These are phyloP conservation scores for Pituophis catenifer DNA, from an alignment of 2,113 vertebrate species.

Conservation along the genomic window DNA sequence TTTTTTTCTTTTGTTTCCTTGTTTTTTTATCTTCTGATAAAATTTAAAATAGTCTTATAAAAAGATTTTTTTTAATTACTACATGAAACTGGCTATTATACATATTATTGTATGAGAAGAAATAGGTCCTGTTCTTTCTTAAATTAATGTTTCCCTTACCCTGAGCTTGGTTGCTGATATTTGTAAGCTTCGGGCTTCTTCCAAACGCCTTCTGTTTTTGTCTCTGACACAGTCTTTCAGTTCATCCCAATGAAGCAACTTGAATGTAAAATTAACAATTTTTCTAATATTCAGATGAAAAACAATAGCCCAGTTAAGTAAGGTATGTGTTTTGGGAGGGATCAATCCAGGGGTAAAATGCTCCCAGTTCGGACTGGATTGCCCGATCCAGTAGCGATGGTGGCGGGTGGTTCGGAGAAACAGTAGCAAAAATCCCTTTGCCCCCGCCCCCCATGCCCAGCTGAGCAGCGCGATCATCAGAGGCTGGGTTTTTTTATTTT, in stretches of 20 bases:
- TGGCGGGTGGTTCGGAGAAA: too few relatives aligned
- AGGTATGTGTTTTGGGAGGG: neutral
- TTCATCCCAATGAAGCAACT: neutral
- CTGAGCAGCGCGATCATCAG: too few relatives aligned
- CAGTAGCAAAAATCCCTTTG: too few relatives aligned
- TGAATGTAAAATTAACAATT: neutral
- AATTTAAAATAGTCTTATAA: neutral
- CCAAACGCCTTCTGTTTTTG: neutral
- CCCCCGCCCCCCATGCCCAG: too few relatives aligned
- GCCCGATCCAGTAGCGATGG: too few relatives aligned
- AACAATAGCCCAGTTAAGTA: neutral
- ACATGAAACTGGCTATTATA: neutral
- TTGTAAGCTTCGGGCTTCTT: neutral
- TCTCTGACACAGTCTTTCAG: neutral
- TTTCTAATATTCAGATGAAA: neutral
- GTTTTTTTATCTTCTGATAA: neutral
- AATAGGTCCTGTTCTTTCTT: neutral
- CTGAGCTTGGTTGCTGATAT: neutral
- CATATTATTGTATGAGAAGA: neutral
- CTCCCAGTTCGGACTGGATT: too few relatives aligned
- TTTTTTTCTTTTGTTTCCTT: neutral
- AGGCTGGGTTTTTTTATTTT: too few relatives aligned
- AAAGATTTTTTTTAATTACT: neutral
- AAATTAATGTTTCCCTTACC: neutral
- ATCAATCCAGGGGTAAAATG: neutral